phyloP scores from a whole-genome alignment of 2,797 vertebrate genomes.

The Psittacula echo region DNA sequence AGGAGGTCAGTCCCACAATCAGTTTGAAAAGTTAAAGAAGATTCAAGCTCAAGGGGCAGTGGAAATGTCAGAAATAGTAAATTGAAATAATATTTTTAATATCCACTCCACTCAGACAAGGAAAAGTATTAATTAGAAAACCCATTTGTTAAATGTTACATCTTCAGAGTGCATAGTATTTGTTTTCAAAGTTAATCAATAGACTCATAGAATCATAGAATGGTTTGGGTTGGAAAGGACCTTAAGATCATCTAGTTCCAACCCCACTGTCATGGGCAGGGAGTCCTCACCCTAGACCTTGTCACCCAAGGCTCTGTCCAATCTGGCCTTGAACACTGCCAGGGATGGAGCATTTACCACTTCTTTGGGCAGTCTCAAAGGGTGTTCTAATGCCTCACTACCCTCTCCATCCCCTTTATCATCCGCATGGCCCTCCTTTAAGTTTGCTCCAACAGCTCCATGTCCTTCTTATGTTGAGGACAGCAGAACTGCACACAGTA shows the following conservation, averaged over 20 bases:
- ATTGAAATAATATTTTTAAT: not conserved
- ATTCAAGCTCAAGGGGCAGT: not conserved
- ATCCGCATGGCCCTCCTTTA: not conserved
- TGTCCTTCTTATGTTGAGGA: not conserved
- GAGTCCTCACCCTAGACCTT: not conserved
- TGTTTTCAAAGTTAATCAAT: not conserved
- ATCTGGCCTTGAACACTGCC: not conserved
- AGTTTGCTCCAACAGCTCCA: not conserved
- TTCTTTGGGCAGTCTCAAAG: not conserved
- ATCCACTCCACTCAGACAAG: not conserved
- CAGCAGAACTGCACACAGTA: not conserved
- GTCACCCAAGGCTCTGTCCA: not conserved
- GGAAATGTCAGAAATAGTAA: not conserved
- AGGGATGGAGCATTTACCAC: not conserved
- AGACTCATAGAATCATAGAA: not conserved
- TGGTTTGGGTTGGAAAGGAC: not conserved
- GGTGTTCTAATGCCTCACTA: not conserved
- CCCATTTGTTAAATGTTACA: not conserved
- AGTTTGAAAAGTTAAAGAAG: not conserved
- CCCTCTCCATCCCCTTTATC: not conserved
- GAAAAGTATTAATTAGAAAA: not conserved
- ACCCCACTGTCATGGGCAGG: not conserved
- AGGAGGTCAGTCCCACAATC: not conserved
- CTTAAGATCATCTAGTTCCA: not conserved
- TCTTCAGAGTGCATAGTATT: not conserved